These are phyloP conservation scores for Cranoglanis bouderius DNA, from an alignment of 2,113 vertebrate genomes.

Conservation along the genomic window DNA sequence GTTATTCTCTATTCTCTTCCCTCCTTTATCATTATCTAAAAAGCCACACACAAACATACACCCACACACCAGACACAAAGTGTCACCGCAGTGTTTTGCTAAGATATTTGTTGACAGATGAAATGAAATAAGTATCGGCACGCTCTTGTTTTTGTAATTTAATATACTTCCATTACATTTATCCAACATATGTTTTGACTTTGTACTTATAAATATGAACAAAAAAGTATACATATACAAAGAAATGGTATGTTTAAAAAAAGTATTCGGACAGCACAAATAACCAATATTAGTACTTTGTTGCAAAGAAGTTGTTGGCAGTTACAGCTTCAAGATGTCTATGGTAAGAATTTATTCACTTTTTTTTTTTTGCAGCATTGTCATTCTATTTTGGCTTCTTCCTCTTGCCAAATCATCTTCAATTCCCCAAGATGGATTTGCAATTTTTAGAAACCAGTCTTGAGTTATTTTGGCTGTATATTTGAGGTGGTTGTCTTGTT, in stretches of 20 bases:
- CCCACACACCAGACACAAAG: not conserved
- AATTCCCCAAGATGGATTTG: not conserved
- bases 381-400: not conserved
- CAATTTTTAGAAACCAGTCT: not conserved
- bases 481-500: not conserved
- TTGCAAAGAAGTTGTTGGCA: too few species aligned
- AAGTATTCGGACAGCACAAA: too few species aligned
- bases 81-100: not conserved
- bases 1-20: constrained; percentile 55
- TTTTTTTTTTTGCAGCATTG: not conserved
- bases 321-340: not conserved
- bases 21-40: constrained; percentile 22
- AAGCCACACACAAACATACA: not conserved
- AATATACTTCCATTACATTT: not conserved
- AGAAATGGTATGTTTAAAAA: too few species aligned
- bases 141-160: not conserved
- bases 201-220: not conserved
- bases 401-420: too few species aligned
- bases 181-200: not conserved
- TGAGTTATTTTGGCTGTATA: not conserved
- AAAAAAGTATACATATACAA: too few species aligned
- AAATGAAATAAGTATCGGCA: not conserved
- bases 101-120: not conserved
- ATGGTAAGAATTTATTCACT: too few species aligned
- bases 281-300: too few species aligned